Percentiles rank a stretch among this genome's conserved stretches.
These are phyloP conservation scores for Poecilus cupreus DNA, from an alignment of 2,888 invertebrate genomes.

Conservation along the genomic window DNA sequence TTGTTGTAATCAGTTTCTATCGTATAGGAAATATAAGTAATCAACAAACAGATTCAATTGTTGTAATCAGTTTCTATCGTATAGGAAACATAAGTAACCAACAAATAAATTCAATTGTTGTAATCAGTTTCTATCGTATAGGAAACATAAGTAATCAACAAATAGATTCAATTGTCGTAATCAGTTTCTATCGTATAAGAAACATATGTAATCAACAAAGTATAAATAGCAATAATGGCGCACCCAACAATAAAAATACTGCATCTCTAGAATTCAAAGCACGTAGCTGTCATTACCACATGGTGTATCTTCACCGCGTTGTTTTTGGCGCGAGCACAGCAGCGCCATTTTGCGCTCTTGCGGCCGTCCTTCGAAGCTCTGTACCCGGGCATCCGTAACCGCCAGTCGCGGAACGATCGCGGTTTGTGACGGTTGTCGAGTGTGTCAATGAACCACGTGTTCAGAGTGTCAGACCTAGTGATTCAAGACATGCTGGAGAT, in stretches of 20 bases:
- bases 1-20: too few species aligned
- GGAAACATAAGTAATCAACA: too few species aligned
- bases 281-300: neutral
- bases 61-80: too few species aligned
- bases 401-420: constrained; percentile 33
- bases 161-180: too few species aligned
- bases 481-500: constrained; percentile 46
- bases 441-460: constrained; percentile 32
- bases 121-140: too few species aligned
- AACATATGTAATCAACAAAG: neutral
- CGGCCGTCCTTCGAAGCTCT: constrained; percentile 18
- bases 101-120: too few species aligned
- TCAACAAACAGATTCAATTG: too few species aligned
- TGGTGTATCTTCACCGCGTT: neutral
- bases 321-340: constrained; percentile 51
- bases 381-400: neutral
- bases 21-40: too few species aligned
- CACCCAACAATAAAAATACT: too few species aligned
- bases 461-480: constrained; percentile 22
- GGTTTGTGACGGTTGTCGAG: constrained; percentile 18
- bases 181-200: too few species aligned
- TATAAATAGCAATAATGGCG: neutral
- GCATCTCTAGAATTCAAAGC: too few species aligned
- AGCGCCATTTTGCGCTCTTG: constrained; percentile 28
- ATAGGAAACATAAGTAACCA: too few species aligned